Conservation (phyloP, 2,888 invertebrate genomes). For the Troides helena region DNA sequence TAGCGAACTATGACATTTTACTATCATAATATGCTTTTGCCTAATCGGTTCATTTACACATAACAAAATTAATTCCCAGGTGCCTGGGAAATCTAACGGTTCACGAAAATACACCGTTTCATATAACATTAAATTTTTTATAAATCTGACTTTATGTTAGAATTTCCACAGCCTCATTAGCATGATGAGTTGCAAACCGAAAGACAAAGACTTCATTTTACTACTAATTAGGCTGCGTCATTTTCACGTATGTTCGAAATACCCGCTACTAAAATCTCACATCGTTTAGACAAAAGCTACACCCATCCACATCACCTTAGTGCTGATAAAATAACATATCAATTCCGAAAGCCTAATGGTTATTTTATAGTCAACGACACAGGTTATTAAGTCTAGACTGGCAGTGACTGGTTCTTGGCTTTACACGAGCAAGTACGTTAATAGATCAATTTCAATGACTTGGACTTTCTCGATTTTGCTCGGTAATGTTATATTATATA, state of each 20-base stretch:
- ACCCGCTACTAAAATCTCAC: neutral
- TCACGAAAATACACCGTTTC: constrained; percentile 6
- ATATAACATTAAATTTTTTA: constrained; percentile 1
- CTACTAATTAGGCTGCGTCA: constrained; percentile 19
- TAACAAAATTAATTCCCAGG: neutral
- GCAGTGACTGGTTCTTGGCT: constrained; percentile 14
- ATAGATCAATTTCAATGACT: constrained; percentile 20
- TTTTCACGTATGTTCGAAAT: constrained; percentile 13
- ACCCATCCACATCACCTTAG: neutral
- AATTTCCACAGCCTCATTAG: constrained; percentile 18
- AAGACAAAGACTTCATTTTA: constrained; percentile 16
- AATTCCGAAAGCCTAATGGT: constrained; percentile 3
- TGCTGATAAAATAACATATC: neutral
- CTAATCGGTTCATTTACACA: too few relatives aligned
- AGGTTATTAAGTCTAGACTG: constrained; percentile 23
- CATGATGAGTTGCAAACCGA: constrained; percentile 20
- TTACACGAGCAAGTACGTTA: constrained; percentile 12
- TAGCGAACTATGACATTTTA: too few relatives aligned
- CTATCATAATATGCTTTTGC: too few relatives aligned
- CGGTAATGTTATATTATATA: constrained; percentile 10
- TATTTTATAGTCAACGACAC: constrained; percentile 17
- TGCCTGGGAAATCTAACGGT: constrained; percentile 5
- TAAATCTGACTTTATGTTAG: constrained; percentile 1
- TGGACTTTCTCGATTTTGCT: constrained; percentile 1
- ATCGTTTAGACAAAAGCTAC: constrained; percentile 2